phyloP scores from a whole-genome alignment of 30 jellyfish, hydroid and myxozoan genomes.

The Pelagia noctiluca region DNA sequence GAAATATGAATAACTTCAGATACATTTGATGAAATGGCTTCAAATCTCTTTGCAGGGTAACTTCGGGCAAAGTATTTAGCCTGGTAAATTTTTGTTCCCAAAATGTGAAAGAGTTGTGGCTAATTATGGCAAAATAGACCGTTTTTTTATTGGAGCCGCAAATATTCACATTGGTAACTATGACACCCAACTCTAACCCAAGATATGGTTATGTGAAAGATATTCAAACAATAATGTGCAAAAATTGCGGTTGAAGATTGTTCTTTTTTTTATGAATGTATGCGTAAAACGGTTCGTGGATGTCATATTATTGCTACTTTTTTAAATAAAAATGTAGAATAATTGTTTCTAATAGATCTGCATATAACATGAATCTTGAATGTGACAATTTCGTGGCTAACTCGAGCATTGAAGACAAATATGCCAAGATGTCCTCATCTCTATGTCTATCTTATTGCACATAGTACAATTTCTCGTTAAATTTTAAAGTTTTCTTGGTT shows the following conservation, averaged over 20 bases:
- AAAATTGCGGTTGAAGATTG: conserved; percentile 3
- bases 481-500: neutral
- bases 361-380: neutral
- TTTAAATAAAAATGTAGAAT: neutral
- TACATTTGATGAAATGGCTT: neutral
- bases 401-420: conserved; percentile 5
- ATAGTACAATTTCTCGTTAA: conserved; percentile 1
- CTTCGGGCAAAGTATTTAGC: conserved; percentile 6
- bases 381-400: conserved; percentile 1
- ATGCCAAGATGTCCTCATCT: neutral
- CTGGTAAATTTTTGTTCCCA: conserved; percentile 3
- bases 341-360: neutral
- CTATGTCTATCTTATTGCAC: conserved; percentile 3
- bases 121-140: conserved; percentile 2
- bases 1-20: conserved; percentile 1
- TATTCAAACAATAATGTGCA: conserved; percentile 1
- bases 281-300: conserved; percentile 8
- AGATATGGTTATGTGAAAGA: conserved; percentile 2
- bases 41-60: neutral
- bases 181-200: conserved; percentile 5
- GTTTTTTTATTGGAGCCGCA: conserved; percentile 5
- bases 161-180: conserved; percentile 1
- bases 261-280: neutral
- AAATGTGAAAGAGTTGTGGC: conserved; percentile 1
- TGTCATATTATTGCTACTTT: neutral